Base-by-base conservation (phyloP, 2,888 invertebrate genomes). In the Tetropium fuscum region DNA sequence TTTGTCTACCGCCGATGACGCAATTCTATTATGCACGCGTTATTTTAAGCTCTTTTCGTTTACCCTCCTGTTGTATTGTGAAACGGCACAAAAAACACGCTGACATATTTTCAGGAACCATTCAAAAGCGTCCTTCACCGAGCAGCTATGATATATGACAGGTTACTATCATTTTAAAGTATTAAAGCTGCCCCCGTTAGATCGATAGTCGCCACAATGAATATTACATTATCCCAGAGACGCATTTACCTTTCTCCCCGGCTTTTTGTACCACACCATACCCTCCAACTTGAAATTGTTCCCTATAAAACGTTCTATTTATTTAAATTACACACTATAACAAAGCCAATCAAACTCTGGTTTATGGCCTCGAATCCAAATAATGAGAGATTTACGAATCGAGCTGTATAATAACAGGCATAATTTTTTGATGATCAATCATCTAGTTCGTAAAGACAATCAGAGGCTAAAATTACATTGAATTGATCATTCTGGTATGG, bases 241-340 rank as follows among this genome's bases (percentile, higher is more conserved):
- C 32, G 34, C 8, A 20, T 11, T 13, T 20, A 20, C 11, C 41
- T 41, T 20, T 22, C 11, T 41, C 6, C 22, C 11, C 34, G 11
- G 13, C 13, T 30, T 32, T 13, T 15, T 34, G 34, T 13, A 34
- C 15, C 15, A 34, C 13, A 34, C 22, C 11, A 20, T 44, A n/a
- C 44, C 44, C 25, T 48, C 13, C 36, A 48, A 22, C 15, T 48
- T 20, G 25, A 36, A 48, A 48, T 36, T 15, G 16, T 48, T 36
- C 6, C 11, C 22, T 36, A 19, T 18, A 32, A 19, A 34, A 47
- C 15, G 3, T n/a, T 32, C 47, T 1, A 11, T 19, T 11, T 18
- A 47, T n/a, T n/a, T n/a, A n/a, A n/a, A n/a, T n/a, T n/a, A n/a
- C n/a, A n/a, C n/a, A n/a, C n/a, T n/a, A n/a, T n/a, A n/a, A n/a